Percentiles rank a stretch among this genome's conserved stretches.
phyloP scores from a whole-genome alignment of 2,797 vertebrate species.

The Columba guinea region DNA sequence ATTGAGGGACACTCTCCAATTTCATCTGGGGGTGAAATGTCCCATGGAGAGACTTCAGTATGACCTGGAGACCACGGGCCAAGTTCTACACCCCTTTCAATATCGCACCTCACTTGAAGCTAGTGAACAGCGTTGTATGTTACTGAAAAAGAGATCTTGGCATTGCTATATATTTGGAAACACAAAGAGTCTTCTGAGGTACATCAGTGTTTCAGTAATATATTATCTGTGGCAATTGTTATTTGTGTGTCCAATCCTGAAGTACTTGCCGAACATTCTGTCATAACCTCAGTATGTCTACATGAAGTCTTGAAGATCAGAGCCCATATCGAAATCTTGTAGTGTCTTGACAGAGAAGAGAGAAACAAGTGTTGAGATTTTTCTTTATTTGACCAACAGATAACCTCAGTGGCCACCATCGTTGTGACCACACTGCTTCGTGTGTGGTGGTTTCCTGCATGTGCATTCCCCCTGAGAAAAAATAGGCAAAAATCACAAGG shows the following conservation, averaged over 20 bases:
- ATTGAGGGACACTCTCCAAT: not conserved
- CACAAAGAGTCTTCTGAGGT: not conserved
- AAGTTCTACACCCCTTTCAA: not conserved
- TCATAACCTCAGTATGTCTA: not conserved
- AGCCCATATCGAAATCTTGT: not conserved
- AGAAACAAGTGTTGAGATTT: not conserved
- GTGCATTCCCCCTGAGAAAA: not conserved
- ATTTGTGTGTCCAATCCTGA: not conserved
- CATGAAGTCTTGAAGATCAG: not conserved
- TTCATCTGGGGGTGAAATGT: not conserved
- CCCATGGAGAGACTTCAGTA: accelerated
- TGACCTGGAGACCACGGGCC: accelerated
- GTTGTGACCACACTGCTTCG: not conserved
- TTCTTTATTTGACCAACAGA: not conserved
- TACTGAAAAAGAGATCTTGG: not conserved
- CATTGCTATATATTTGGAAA: not conserved
- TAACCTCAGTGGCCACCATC: not conserved
- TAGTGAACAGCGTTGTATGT: accelerated
- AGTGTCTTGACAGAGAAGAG: not conserved
- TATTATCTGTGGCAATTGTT: not conserved
- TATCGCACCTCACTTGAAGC: not conserved
- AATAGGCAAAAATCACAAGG: not conserved
- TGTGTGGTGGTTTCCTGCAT: not conserved
- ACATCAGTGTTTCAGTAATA: not conserved
- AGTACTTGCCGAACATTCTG: not conserved